Conservation (phyloP, 1,140 invertebrate genomes). For the Drosophila tropicalis region DNA sequence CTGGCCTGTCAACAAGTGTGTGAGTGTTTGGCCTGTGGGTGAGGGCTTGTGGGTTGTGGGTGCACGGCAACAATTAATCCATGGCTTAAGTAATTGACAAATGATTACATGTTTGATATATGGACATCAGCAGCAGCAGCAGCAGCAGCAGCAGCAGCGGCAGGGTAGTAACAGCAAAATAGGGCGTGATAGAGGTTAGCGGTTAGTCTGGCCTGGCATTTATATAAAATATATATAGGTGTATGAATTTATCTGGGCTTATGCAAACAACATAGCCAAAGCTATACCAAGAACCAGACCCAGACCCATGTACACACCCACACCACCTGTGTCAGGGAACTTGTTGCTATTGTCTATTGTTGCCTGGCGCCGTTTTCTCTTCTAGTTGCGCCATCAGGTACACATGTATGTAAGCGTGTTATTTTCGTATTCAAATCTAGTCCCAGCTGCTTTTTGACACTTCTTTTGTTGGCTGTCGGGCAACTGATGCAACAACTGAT, state of each 20-base stretch:
- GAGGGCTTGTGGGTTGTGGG: neutral
- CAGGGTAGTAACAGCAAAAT: neutral
- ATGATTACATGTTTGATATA: conserved; percentile 75
- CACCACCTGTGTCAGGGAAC: conserved; percentile 54
- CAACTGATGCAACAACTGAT: conserved; percentile 28
- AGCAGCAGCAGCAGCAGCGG: conserved; percentile 43
- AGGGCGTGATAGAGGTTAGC: conserved; percentile 21
- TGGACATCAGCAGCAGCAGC: conserved; percentile 29
- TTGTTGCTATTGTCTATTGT: conserved; percentile 41
- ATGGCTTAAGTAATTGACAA: conserved; percentile 79
- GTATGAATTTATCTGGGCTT: conserved; percentile 51
- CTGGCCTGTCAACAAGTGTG: conserved; percentile 53
- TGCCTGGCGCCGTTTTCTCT: conserved; percentile 32
- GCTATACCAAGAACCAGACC: neutral
- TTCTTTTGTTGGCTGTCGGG: conserved; percentile 33
- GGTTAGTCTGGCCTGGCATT: conserved; percentile 31
- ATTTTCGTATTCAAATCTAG: conserved; percentile 34
- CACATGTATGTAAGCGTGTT: conserved; percentile 13
- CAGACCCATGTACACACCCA: conserved; percentile 1
- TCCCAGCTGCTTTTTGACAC: conserved; percentile 50
- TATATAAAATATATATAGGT: conserved; percentile 20
- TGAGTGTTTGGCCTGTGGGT: conserved; percentile 7
- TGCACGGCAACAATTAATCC: conserved; percentile 71
- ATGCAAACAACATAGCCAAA: conserved; percentile 41
- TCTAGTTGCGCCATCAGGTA: conserved; percentile 41